Evolutionary conservation across 2,797 vertebrate genomes (phyloP).

Genomic region (Bradypodion ventrale): DNA sequence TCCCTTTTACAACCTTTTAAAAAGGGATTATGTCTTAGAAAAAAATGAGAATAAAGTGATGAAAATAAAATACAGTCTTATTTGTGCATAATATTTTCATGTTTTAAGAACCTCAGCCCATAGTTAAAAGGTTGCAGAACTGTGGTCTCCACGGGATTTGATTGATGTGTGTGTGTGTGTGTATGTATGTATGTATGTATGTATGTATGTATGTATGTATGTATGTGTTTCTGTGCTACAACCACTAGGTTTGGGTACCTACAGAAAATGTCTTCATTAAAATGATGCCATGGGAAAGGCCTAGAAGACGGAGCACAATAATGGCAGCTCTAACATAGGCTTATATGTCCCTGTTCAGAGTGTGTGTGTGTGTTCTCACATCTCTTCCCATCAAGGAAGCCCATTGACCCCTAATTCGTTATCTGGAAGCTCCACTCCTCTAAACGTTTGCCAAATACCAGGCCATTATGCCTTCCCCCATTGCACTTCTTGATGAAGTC

Average conservation of each 20-base stretch:
- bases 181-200: too few relatives aligned
- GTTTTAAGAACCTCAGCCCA: not conserved
- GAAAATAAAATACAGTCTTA: not conserved
- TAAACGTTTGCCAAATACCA: not conserved
- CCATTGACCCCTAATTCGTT: not conserved
- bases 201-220: too few relatives aligned
- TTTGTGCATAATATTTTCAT: not conserved
- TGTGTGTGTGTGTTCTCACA: not conserved
- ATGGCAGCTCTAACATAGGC: not conserved
- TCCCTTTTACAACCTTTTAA: not conserved
- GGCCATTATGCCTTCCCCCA: not conserved
- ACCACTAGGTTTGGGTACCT: not conserved
- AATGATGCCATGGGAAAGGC: not conserved
- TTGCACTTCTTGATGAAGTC: not conserved
- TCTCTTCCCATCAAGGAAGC: not conserved
- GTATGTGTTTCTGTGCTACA: not conserved
- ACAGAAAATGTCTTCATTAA: not conserved
- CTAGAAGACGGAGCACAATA: not conserved
- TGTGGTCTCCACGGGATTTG: not conserved
- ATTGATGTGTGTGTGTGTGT: too few relatives aligned
- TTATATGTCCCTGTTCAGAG: not conserved
- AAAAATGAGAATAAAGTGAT: not conserved
- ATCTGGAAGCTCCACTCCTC: not conserved
- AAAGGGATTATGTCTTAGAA: not conserved
- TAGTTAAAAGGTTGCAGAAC: not conserved